phyloP scores from a whole-genome alignment of 1,140 invertebrate species.

The Telenomus remus region DNA sequence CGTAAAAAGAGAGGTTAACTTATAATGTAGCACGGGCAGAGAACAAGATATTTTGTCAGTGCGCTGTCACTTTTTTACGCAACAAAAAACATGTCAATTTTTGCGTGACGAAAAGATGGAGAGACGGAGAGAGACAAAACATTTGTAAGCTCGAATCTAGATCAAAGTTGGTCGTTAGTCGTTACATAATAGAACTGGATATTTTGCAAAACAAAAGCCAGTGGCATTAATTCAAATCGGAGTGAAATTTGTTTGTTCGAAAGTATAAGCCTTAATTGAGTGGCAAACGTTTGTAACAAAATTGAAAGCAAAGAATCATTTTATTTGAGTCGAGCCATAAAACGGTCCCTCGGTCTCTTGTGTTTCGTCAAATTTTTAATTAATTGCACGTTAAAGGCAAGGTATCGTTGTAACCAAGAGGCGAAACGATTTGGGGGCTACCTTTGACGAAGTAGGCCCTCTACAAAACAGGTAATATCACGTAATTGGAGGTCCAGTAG shows the following conservation, averaged over 20 bases:
- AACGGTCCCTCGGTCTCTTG: too few relatives aligned
- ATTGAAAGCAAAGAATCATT: too few relatives aligned
- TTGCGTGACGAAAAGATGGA: neutral
- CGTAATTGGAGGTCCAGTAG: slow-evolving; percentile 31
- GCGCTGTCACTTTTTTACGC: neutral
- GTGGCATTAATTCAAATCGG: neutral
- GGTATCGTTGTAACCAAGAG: slow-evolving; percentile 7
- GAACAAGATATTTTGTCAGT: slow-evolving; percentile 9
- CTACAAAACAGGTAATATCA: slow-evolving; percentile 36
- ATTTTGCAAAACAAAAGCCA: neutral
- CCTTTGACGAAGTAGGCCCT: slow-evolving; percentile 21
- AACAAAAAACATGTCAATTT: neutral
- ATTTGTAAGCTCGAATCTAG: too few relatives aligned
- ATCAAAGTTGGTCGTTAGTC: too few relatives aligned
- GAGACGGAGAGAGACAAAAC: too few relatives aligned
- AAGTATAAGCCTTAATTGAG: neutral
- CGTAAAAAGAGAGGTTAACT: slow-evolving; percentile 12
- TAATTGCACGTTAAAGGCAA: slow-evolving; percentile 11
- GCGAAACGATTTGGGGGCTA: slow-evolving; percentile 25
- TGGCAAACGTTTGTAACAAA: too few relatives aligned
- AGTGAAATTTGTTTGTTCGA: neutral
- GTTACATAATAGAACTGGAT: neutral
- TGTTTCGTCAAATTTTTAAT: slow-evolving; percentile 8
- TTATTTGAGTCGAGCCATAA: too few relatives aligned
- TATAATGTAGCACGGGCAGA: slow-evolving; percentile 1